Percentiles rank a stretch among this genome's conserved stretches.
Evolutionary conservation across 2,797 vertebrate genomes (phyloP).

Genomic region (Picus viridis): DNA sequence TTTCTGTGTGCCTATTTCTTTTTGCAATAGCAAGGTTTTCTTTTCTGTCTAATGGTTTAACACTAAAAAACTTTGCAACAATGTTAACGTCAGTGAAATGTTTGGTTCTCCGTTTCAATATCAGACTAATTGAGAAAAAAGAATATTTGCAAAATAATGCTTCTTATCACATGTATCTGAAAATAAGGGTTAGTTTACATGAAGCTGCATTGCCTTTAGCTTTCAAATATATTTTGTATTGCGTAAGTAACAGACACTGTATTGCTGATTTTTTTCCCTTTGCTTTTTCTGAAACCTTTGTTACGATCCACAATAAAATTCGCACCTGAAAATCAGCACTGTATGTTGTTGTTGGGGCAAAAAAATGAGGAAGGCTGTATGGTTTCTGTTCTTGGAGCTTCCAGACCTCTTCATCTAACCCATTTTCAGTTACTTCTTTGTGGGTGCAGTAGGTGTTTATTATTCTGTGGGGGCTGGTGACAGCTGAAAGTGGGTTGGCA

Average conservation of each 20-base stretch:
- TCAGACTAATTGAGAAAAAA: neutral
- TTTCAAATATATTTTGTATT: constrained; percentile 11
- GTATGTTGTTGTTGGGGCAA: neutral
- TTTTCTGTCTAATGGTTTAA: neutral
- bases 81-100: neutral
- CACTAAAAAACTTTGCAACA: neutral
- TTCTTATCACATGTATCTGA: neutral
- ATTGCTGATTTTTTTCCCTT: neutral
- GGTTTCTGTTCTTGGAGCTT: neutral
- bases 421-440: neutral
- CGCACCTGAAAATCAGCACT: constrained; percentile 43
- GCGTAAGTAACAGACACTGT: neutral
- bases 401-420: neutral
- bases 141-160: neutral
- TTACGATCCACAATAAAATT: constrained; percentile 63
- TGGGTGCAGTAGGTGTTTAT: constrained; percentile 37
- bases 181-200: constrained; percentile 6
- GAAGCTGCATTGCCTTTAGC: neutral
- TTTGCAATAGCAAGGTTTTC: neutral
- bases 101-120: neutral
- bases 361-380: neutral
- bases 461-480: constrained; percentile 40
- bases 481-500: constrained; percentile 55
- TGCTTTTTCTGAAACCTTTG: constrained; percentile 37
- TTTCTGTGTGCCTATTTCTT: neutral